Evolutionary conservation across 1,140 invertebrate species (phyloP).

Genomic region (Pseudobourletiella spinata): DNA sequence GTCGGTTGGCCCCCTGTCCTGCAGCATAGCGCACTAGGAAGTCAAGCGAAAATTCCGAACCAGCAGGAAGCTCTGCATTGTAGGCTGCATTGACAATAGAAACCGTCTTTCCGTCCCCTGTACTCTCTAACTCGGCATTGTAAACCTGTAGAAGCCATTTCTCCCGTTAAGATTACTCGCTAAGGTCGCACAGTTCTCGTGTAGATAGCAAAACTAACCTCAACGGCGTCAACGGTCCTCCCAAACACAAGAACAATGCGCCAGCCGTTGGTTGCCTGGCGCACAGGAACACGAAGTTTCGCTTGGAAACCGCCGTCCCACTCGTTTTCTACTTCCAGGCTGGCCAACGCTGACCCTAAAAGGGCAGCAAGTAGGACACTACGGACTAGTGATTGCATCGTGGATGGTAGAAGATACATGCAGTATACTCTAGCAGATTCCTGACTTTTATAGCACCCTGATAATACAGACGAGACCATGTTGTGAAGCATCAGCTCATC

Average conservation of each 20-base stretch:
- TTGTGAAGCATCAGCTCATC: too few relatives aligned
- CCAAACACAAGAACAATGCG: neutral
- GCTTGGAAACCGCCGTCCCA: neutral
- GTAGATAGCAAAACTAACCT: too few relatives aligned
- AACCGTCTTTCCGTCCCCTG: constrained; percentile 6
- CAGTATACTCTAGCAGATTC: too few relatives aligned
- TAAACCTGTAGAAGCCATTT: neutral
- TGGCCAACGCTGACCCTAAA: too few relatives aligned
- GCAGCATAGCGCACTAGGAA: constrained; percentile 11
- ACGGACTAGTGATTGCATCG: too few relatives aligned
- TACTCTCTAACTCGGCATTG: neutral
- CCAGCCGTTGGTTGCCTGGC: neutral
- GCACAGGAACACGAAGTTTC: neutral
- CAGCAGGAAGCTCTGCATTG: neutral
- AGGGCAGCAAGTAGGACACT: too few relatives aligned
- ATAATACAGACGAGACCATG: too few relatives aligned
- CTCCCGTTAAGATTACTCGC: neutral
- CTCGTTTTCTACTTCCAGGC: neutral
- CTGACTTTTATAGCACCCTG: too few relatives aligned
- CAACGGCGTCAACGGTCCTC: neutral
- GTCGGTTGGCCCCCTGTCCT: neutral
- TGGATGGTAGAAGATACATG: too few relatives aligned
- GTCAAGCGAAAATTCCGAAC: constrained; percentile 1
- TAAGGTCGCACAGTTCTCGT: too few relatives aligned
- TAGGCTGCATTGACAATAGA: constrained; percentile 10